A percentile compares a stretch with the other conserved stretches of the same genome.
Evolutionary conservation across 2,888 invertebrate species (phyloP).

Genomic region (Cremastinae sp.): DNA sequence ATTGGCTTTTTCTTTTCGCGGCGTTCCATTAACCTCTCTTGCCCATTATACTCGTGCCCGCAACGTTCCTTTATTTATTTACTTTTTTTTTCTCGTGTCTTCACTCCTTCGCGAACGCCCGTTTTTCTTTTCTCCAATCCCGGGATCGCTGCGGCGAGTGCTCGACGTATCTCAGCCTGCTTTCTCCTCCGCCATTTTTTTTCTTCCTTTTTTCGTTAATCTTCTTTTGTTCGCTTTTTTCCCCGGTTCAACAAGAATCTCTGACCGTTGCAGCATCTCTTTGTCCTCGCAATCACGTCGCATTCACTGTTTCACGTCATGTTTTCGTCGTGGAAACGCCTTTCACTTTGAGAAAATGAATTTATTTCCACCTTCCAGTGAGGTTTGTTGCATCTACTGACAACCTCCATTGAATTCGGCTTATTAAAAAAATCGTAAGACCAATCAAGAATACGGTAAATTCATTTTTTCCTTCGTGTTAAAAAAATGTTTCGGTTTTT

Average conservation of each 20-base stretch:
- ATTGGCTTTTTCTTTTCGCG: slow-evolving; percentile 58
- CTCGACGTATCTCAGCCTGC: slow-evolving; percentile 36
- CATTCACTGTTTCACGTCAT: slow-evolving; percentile 41
- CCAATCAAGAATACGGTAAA: too few relatives aligned
- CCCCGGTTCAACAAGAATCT: slow-evolving; percentile 9
- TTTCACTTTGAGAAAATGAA: slow-evolving; percentile 21
- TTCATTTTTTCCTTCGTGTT: too few relatives aligned
- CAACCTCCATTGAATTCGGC: not conserved
- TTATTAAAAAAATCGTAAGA: not conserved
- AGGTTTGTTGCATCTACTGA: not conserved
- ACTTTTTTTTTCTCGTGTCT: slow-evolving; percentile 4
- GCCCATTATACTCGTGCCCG: slow-evolving; percentile 60
- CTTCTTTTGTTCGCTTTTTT: slow-evolving; percentile 43
- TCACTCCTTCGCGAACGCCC: slow-evolving; percentile 47
- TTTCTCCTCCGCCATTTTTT: slow-evolving; percentile 37
- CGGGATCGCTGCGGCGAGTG: slow-evolving; percentile 31
- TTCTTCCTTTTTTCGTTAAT: slow-evolving; percentile 30
- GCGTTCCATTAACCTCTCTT: slow-evolving; percentile 63
- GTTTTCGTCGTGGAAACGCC: slow-evolving; percentile 17
- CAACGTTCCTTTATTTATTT: slow-evolving; percentile 62
- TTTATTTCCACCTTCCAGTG: not conserved
- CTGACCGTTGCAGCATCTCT: slow-evolving; percentile 31
- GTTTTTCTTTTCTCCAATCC: slow-evolving; percentile 40
- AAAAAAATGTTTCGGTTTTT: too few relatives aligned
- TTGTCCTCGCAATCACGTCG: slow-evolving; percentile 53